Percentiles rank a stretch among this genome's conserved stretches.
Conservation (phyloP, 2,113 vertebrate species). For the Ophiodon elongatus region DNA sequence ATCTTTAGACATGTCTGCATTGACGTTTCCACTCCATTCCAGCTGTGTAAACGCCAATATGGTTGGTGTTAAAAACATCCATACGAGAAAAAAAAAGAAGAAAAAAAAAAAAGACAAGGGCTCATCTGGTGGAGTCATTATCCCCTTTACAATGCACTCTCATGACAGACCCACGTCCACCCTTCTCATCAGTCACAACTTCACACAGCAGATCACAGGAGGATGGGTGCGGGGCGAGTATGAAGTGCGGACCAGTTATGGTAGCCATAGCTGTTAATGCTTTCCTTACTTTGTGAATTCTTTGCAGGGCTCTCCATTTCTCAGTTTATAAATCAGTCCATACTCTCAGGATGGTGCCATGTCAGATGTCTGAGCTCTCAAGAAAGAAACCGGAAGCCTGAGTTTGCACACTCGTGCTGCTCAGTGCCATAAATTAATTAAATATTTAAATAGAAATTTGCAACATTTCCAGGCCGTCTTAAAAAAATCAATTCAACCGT, state of each 20-base stretch:
- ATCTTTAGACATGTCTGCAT: constrained; percentile 52
- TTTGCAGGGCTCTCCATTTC: constrained; percentile 29
- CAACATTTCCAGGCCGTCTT: too few species aligned
- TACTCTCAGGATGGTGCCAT: constrained; percentile 20
- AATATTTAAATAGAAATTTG: not conserved
- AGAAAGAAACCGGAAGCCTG: not conserved
- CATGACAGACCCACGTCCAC: constrained; percentile 66
- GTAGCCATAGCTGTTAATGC: constrained; percentile 57
- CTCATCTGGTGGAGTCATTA: constrained; percentile 81
- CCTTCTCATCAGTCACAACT: constrained; percentile 68
- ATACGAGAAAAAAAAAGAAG: constrained; percentile 3
- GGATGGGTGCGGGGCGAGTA: constrained; percentile 11
- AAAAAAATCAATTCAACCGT: not conserved
- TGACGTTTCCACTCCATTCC: constrained; percentile 67
- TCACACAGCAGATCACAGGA: constrained; percentile 55
- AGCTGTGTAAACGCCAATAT: constrained; percentile 67
- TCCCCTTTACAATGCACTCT: constrained; percentile 68
- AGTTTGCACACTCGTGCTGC: not conserved
- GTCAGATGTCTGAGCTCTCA: constrained; percentile 19
- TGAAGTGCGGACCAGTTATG: constrained; percentile 23
- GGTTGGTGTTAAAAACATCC: constrained; percentile 63
- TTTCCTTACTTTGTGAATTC: constrained; percentile 54
- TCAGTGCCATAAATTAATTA: not conserved
- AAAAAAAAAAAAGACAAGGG: constrained; percentile 35
- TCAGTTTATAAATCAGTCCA: constrained; percentile 55